Evolutionary conservation across 2,888 invertebrate species (phyloP).

Genomic region (Dryobotodes eremita): DNA sequence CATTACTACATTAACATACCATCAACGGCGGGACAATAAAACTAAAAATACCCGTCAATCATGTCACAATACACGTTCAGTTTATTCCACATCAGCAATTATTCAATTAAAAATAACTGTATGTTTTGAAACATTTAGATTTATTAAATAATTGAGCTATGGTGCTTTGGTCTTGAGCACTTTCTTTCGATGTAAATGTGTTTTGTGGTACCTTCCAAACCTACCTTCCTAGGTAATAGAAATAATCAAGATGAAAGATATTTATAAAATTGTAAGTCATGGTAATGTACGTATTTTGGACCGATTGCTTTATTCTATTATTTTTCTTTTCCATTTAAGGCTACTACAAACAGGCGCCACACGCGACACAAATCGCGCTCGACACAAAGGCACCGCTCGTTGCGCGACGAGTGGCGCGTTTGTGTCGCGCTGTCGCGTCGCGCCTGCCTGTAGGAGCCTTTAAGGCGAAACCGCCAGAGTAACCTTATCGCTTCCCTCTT

Average conservation of each 20-base stretch:
- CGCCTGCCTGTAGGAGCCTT: too few relatives aligned
- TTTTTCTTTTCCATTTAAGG: too few relatives aligned
- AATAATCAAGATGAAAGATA: not conserved
- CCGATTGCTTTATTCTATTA: too few relatives aligned
- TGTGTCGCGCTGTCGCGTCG: too few relatives aligned
- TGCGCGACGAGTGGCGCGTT: too few relatives aligned
- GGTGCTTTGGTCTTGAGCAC: not conserved
- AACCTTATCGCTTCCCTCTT: not conserved
- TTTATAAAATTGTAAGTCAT: not conserved
- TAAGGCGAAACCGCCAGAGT: not conserved
- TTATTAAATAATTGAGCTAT: not conserved
- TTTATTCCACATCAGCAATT: slow-evolving; percentile 16
- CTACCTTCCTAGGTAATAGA: not conserved
- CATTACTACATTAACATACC: slow-evolving; percentile 64
- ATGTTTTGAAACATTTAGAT: not conserved
- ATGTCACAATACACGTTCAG: slow-evolving; percentile 25
- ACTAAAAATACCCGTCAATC: slow-evolving; percentile 42
- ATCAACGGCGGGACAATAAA: slow-evolving; percentile 45
- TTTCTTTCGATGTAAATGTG: not conserved
- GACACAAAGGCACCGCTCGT: too few relatives aligned
- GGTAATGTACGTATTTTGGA: not conserved
- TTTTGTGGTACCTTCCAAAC: slow-evolving; percentile 6
- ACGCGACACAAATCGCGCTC: too few relatives aligned
- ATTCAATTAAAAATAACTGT: slow-evolving; percentile 17
- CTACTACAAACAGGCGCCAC: too few relatives aligned